phyloP scores from a whole-genome alignment of 1,140 invertebrate species.

The Aricia agestis region DNA sequence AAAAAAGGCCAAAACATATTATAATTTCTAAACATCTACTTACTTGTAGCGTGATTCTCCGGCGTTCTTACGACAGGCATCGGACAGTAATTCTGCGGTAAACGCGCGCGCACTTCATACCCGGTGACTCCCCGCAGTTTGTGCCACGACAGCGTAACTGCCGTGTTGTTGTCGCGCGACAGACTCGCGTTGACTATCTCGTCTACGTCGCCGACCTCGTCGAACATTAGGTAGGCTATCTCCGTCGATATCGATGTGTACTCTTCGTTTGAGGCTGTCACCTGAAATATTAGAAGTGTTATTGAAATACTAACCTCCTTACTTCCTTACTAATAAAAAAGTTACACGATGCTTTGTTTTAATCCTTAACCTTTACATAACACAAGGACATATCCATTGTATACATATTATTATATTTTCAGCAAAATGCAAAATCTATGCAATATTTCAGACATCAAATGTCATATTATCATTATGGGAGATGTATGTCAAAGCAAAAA shows the following conservation, averaged over 20 bases:
- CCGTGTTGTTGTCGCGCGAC: slow-evolving; percentile 67
- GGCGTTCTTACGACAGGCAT: slow-evolving; percentile 51
- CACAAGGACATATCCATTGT: too few species aligned
- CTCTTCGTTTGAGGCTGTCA: slow-evolving; percentile 80
- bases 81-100: slow-evolving; percentile 74
- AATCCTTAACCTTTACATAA: too few species aligned
- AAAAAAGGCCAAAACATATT: too few species aligned
- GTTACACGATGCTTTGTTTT: too few species aligned
- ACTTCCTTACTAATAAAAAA: too few species aligned
- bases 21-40: not conserved
- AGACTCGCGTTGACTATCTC: slow-evolving; percentile 77
- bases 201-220: slow-evolving; percentile 79
- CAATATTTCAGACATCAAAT: too few species aligned
- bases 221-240: slow-evolving; percentile 77
- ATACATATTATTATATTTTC: too few species aligned
- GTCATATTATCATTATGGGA: too few species aligned
- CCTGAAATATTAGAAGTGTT: slow-evolving; percentile 50
- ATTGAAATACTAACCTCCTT: not conserved
- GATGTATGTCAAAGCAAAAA: too few species aligned
- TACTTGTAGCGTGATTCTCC: slow-evolving; percentile 57
- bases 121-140: slow-evolving; percentile 78
- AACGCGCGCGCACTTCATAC: slow-evolving; percentile 76
- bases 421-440: too few species aligned
- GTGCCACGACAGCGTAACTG: slow-evolving; percentile 79
- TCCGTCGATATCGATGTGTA: slow-evolving; percentile 78